Evolutionary conservation across 2,113 vertebrate genomes (phyloP).

Genomic region (Xiphias gladius): DNA sequence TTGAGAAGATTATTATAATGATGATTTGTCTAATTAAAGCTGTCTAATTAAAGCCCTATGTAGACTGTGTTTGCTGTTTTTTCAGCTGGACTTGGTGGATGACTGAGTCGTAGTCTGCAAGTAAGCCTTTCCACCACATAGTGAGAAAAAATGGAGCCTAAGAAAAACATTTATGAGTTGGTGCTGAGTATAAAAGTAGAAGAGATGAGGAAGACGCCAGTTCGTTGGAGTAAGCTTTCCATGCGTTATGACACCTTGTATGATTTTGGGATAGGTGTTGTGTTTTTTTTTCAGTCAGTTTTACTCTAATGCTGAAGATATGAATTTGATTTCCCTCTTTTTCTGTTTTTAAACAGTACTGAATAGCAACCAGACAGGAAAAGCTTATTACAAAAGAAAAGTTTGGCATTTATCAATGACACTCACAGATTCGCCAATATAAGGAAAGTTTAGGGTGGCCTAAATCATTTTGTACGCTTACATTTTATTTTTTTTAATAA

Average conservation of each 20-base stretch:
- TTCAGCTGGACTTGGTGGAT: background rate
- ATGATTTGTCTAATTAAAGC: background rate
- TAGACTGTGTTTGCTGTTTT: background rate
- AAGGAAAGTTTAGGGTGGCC: background rate
- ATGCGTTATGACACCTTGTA: slow-evolving; percentile 5
- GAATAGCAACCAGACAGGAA: background rate
- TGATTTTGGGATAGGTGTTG: background rate
- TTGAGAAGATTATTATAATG: background rate
- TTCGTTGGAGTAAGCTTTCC: slow-evolving; percentile 1
- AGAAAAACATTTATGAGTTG: slow-evolving; percentile 5
- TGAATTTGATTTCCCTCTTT: background rate
- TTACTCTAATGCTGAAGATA: background rate
- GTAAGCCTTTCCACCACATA: background rate
- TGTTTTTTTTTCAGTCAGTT: background rate
- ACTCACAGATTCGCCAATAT: background rate
- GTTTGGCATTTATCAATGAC: background rate
- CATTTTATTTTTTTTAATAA: background rate
- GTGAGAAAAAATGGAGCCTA: background rate
- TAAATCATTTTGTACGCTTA: background rate
- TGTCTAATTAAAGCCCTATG: background rate
- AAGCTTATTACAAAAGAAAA: background rate
- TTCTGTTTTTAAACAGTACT: background rate
- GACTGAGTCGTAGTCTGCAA: background rate
- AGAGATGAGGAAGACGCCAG: background rate
- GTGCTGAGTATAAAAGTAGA: background rate